Percentiles rank a stretch among this genome's conserved stretches.
Evolutionary conservation across 2,888 invertebrate genomes (phyloP).

Genomic region (Meiosimyza decipiens): DNA sequence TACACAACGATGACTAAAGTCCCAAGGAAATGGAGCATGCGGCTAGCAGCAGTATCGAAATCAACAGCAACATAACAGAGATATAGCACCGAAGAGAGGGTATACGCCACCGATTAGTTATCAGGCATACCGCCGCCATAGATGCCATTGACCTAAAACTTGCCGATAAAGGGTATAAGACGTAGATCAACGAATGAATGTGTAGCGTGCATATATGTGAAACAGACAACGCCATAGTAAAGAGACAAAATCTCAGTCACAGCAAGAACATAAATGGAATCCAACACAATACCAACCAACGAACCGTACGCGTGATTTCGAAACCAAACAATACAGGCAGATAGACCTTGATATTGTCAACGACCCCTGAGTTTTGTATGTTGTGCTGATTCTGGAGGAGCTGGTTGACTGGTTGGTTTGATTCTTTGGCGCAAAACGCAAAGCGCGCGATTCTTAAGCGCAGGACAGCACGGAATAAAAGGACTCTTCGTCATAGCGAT

Average conservation of each 20-base stretch:
- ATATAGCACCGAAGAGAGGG: background rate
- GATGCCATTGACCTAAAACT: conserved; percentile 23
- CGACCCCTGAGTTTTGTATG: conserved; percentile 37
- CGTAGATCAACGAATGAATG: background rate
- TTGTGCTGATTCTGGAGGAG: background rate
- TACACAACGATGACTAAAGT: conserved; percentile 4
- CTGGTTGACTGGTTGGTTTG: background rate
- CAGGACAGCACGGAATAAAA: background rate
- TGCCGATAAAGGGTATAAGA: background rate
- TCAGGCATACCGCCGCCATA: background rate
- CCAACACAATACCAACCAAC: background rate
- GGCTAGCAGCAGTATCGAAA: background rate
- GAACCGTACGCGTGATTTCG: no score
- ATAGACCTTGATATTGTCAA: conserved; percentile 49
- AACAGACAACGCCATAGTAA: background rate
- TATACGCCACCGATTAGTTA: background rate
- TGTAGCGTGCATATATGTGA: background rate
- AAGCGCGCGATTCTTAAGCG: background rate
- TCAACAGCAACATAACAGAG: background rate
- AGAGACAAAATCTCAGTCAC: background rate
- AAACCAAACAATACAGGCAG: background rate
- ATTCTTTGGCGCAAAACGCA: background rate
- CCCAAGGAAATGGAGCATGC: conserved; percentile 24
- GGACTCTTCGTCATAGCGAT: no score
- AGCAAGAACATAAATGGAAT: background rate